Evolutionary conservation across 1,140 invertebrate species (phyloP).

Genomic region (Stegodyphus mimosarum): DNA sequence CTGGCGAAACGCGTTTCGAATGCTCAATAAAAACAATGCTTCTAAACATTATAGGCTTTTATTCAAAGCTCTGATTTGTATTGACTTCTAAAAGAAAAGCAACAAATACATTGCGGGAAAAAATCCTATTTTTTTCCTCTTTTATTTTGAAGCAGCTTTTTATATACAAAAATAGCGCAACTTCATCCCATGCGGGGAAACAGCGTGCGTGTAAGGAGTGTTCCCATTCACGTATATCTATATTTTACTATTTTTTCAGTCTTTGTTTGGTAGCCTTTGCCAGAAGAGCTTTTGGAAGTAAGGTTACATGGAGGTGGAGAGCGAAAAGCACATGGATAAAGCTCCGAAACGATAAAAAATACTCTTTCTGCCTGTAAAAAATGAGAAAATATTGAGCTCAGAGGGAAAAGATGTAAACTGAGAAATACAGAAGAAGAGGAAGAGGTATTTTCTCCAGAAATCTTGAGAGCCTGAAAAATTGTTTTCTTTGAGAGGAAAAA

Average conservation of each 20-base stretch:
- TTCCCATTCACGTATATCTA: slow-evolving; percentile 9
- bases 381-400: slow-evolving; percentile 45
- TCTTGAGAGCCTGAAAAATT: slow-evolving; percentile 44
- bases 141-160: too few relatives aligned
- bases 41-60: too few relatives aligned
- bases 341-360: slow-evolving; percentile 19
- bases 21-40: too few relatives aligned
- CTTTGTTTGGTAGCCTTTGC: neutral
- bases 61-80: too few relatives aligned
- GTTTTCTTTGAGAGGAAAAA: neutral
- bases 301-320: neutral
- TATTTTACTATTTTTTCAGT: slow-evolving; percentile 5
- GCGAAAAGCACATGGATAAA: slow-evolving; percentile 8
- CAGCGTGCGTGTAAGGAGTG: neutral
- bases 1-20: too few relatives aligned
- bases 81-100: too few relatives aligned
- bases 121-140: too few relatives aligned
- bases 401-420: slow-evolving; percentile 46
- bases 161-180: too few relatives aligned
- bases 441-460: slow-evolving; percentile 32
- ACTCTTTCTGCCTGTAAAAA: neutral
- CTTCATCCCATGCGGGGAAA: too few relatives aligned
- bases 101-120: too few relatives aligned
- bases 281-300: neutral
- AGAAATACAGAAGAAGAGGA: slow-evolving; percentile 37